These are phyloP conservation scores for Drosophila sp. DNA, from an alignment of 1,140 invertebrate species.

Conservation along the genomic window DNA sequence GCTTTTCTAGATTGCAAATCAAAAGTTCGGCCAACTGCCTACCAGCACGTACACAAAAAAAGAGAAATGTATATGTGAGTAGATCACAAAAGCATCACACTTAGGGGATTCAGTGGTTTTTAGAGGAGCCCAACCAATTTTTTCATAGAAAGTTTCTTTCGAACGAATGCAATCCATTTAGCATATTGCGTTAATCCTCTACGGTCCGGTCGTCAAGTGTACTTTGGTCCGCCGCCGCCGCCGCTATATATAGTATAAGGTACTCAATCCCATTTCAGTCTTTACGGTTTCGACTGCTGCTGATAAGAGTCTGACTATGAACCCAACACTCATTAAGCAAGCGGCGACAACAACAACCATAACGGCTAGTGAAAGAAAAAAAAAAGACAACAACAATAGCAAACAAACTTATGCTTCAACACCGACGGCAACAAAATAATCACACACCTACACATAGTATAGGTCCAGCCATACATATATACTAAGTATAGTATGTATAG, in stretches of 20 bases:
- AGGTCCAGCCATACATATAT: slow-evolving; percentile 10
- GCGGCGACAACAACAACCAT: slow-evolving; percentile 26
- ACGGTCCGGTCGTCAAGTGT: slow-evolving; percentile 20
- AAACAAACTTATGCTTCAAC: slow-evolving; percentile 57
- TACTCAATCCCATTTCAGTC: slow-evolving; percentile 65
- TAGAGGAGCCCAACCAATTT: neutral
- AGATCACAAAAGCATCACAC: neutral
- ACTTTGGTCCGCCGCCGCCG: slow-evolving; percentile 35
- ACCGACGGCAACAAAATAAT: slow-evolving; percentile 46
- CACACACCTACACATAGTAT: slow-evolving; percentile 69
- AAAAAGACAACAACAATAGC: slow-evolving; percentile 10
- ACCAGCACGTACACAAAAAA: slow-evolving; percentile 29
- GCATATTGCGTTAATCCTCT: neutral
- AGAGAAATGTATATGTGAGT: neutral
- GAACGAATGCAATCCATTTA: neutral
- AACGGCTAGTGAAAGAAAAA: slow-evolving; percentile 1
- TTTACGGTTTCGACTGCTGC: slow-evolving; percentile 41
- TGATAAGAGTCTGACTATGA: slow-evolving; percentile 73
- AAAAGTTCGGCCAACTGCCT: slow-evolving; percentile 48
- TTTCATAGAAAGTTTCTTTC: neutral
- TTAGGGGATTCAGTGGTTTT: no score
- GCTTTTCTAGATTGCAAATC: slow-evolving; percentile 26
- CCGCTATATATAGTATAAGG: slow-evolving; percentile 32
- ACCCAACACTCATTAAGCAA: slow-evolving; percentile 65
- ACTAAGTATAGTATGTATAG: neutral